Conservation (phyloP, 2,113 vertebrate species). For the Nansenia antarctica region DNA sequence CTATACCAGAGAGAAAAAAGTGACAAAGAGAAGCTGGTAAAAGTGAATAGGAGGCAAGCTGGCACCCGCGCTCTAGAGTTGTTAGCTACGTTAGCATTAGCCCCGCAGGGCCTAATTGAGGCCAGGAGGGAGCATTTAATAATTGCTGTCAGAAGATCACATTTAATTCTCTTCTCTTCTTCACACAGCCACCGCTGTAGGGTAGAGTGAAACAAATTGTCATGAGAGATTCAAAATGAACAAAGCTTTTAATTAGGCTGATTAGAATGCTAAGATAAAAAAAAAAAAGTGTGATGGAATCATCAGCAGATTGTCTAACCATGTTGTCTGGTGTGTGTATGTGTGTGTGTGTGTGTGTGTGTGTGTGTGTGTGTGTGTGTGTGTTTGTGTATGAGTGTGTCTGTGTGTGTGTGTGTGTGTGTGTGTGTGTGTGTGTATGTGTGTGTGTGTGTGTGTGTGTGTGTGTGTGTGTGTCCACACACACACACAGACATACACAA, state of each 20-base stretch:
- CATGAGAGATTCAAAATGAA: conserved; percentile 97
- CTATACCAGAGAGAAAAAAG: conserved; percentile 13
- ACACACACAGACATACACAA: conserved; percentile 30
- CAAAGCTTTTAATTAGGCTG: conserved; percentile 99
- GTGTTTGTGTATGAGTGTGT: too few species aligned
- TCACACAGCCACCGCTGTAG: conserved; percentile 94
- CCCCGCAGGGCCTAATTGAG: conserved; percentile 92
- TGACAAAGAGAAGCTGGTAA: conserved; percentile 40
- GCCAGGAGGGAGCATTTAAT: conserved; percentile 99
- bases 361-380: background rate
- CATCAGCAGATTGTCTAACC: conserved; percentile 82
- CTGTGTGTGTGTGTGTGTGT: too few species aligned
- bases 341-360: conserved; percentile 18
- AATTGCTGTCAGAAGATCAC: conserved; percentile 99
- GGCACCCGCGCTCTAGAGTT: conserved; percentile 77
- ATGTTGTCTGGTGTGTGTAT: conserved; percentile 67
- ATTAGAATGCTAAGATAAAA: conserved; percentile 86
- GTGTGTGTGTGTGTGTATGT: too few species aligned
- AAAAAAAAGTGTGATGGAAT: conserved; percentile 79
- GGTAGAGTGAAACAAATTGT: conserved; percentile 98
- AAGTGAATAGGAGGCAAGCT: conserved; percentile 58
- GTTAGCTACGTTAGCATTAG: conserved; percentile 83
- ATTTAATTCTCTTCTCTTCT: conserved; percentile 99
- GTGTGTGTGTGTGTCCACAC: too few species aligned
- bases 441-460: too few species aligned